phyloP scores from a whole-genome alignment of 2,113 vertebrate species.

The Planiliza haematocheilus region DNA sequence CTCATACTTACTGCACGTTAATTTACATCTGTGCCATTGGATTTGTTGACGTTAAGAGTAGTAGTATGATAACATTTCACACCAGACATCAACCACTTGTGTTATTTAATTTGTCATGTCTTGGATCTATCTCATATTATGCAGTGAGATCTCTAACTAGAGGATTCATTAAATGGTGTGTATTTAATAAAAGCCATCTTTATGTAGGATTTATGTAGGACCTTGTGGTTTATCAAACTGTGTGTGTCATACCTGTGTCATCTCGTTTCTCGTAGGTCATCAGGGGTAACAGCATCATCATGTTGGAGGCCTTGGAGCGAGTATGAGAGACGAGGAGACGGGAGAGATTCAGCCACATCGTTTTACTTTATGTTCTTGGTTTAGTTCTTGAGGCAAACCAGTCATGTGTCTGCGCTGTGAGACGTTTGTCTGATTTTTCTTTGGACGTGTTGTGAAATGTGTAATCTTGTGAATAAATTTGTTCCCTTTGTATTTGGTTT shows the following conservation, averaged over 20 bases:
- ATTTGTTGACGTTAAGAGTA: too few relatives aligned
- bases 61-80: too few relatives aligned
- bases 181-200: too few relatives aligned
- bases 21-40: too few relatives aligned
- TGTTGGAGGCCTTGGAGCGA: slow-evolving; percentile 97
- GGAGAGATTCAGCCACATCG: neutral
- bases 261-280: slow-evolving; percentile 87
- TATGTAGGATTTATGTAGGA: too few relatives aligned
- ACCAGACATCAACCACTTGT: too few relatives aligned
- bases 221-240: too few relatives aligned
- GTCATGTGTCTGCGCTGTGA: slow-evolving; percentile 12
- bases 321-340: slow-evolving; percentile 81
- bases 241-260: neutral
- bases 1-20: too few relatives aligned
- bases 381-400: neutral
- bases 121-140: too few relatives aligned
- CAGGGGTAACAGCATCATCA: slow-evolving; percentile 98
- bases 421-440: slow-evolving; percentile 8
- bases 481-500: slow-evolving; percentile 37
- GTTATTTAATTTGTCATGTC: too few relatives aligned
- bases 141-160: too few relatives aligned
- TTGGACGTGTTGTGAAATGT: slow-evolving; percentile 45
- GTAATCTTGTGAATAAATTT: slow-evolving; percentile 71
- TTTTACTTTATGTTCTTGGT: slow-evolving; percentile 14
- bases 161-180: too few relatives aligned